phyloP scores from a whole-genome alignment of 1,140 invertebrate species.

The Bombus polaris region DNA sequence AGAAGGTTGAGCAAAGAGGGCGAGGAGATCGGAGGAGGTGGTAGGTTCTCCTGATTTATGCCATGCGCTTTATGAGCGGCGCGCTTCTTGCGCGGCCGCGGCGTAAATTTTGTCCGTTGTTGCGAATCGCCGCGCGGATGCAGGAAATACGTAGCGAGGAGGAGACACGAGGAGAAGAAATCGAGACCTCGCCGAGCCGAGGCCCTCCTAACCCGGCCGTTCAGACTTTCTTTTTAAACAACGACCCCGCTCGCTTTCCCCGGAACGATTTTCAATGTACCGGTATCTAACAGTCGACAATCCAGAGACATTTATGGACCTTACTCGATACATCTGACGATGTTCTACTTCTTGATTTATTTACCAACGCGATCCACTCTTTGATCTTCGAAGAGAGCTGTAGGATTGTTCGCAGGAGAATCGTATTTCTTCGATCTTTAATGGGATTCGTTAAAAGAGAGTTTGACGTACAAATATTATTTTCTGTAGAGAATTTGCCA shows the following conservation, averaged over 20 bases:
- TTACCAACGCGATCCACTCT: background rate
- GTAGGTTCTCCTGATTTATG: conserved; percentile 74
- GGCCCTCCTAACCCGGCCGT: background rate
- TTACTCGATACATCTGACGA: background rate
- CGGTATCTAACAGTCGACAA: background rate
- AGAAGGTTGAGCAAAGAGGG: conserved; percentile 33
- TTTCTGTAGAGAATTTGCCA: background rate
- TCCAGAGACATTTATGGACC: conserved; percentile 13
- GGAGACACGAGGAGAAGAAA: conserved; percentile 24
- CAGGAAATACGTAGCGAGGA: conserved; percentile 32
- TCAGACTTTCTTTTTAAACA: conserved; percentile 28
- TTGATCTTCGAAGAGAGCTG: background rate
- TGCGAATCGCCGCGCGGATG: conserved; percentile 55
- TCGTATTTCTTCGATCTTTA: background rate
- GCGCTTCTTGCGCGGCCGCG: conserved; percentile 60
- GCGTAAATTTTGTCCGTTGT: conserved; percentile 71
- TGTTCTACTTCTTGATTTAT: conserved; percentile 2
- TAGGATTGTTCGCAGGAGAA: background rate
- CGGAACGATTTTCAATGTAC: conserved; percentile 26
- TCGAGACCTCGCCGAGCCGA: background rate
- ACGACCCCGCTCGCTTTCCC: conserved; percentile 30
- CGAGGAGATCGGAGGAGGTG: conserved; percentile 62
- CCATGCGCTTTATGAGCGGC: conserved; percentile 75
- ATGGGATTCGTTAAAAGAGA: background rate
- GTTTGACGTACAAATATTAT: background rate